Base-by-base conservation (phyloP, 2,113 vertebrate genomes). In the Arvicanthis niloticus region DNA sequence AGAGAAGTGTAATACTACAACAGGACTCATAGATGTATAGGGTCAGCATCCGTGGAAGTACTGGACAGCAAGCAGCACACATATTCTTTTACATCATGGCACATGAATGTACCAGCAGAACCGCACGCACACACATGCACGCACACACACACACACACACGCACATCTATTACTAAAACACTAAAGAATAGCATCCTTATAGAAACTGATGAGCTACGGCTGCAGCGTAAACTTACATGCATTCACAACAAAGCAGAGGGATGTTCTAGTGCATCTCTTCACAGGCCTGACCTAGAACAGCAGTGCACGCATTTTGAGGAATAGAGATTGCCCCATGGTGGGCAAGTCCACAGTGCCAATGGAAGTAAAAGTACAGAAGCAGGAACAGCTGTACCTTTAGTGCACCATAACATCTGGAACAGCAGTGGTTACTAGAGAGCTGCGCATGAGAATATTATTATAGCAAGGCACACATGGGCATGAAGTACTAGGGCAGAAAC, bases 401-500 rank as follows among this genome's bases (percentile, higher is more conserved):
- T 13, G 37, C 53, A 12, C 29, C 48, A 21, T 4, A 0, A n/a
- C n/a, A n/a, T n/a, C 34, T 13, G 34, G 53, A n/a, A 3, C 21
- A 81, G 78, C 78, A 58, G 19, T 15, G 22, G n/a, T 58, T 24
- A n/a, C 37, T 26, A 6, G 53, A 82, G n/a, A 82, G 37, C 78
- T n/a, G 34, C 1, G 5, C 53, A 15, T 3, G 21, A 40, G 80
- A 60, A 24, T 15, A 4, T 40, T 13, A n/a, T 15, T 40, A 7
- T 2, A 82, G 53, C 53, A 16, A 67, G 29, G 80, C 58, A 2
- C 37, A 4, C 37, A 15, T 1, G 11, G 11, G 16, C 53, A 26
- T 60, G 80, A 82, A 15, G 53, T 60, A 26, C 53, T 6, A 26
- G 80, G 53, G 37, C 21, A 82, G 80, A 81, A n/a, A 60, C 0